These are phyloP conservation scores for Simalia tracyae DNA, from an alignment of 2,797 vertebrate genomes.

Conservation along the genomic window DNA sequence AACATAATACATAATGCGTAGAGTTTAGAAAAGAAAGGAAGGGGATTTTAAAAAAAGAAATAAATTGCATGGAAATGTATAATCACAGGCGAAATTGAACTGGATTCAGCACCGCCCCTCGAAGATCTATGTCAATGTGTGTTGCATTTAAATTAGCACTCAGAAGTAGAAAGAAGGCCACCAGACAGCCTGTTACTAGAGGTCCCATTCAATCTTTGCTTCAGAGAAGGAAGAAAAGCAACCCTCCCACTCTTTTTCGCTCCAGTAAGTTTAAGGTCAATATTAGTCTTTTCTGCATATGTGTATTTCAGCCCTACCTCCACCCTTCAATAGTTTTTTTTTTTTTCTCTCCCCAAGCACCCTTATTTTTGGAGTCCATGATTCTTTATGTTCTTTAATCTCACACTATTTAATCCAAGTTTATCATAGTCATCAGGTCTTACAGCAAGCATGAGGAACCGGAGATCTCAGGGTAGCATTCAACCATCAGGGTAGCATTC, in stretches of 20 bases:
- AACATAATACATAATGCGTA: not conserved
- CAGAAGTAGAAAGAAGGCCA: not conserved
- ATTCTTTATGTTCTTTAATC: not conserved
- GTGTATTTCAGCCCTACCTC: not conserved
- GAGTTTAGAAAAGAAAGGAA: not conserved
- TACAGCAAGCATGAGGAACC: not conserved
- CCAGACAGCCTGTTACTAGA: not conserved
- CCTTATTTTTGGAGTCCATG: not conserved
- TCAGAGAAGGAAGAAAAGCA: not conserved
- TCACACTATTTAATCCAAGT: not conserved
- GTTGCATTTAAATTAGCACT: not conserved
- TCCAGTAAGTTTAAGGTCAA: not conserved
- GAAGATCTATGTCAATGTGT: not conserved
- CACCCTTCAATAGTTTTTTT: not conserved
- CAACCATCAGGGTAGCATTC: too few species aligned
- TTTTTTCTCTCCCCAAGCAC: not conserved
- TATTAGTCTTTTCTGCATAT: not conserved
- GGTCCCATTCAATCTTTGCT: not conserved
- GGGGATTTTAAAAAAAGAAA: not conserved
- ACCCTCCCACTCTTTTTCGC: not conserved
- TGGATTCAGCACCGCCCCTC: not conserved
- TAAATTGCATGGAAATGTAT: not conserved
- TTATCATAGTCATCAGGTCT: not conserved
- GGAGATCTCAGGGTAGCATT: not conserved
- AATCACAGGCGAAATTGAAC: not conserved